Percentiles rank a stretch among this genome's conserved stretches.
Evolutionary conservation across 2,797 vertebrate genomes (phyloP).

Genomic region (Urosaurus nigricauda): DNA sequence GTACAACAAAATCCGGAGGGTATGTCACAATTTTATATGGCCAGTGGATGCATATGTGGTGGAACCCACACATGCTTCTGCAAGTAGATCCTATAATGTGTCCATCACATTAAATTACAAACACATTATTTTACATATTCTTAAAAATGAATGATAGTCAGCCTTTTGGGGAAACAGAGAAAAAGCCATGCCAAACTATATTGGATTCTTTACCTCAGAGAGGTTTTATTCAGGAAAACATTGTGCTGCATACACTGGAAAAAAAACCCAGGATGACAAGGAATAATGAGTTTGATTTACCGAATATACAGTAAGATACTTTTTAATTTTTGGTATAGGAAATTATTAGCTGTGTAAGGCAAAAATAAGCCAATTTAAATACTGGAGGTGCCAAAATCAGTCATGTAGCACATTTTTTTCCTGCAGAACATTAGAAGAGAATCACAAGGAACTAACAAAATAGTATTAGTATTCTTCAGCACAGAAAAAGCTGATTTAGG

Average conservation of each 20-base stretch:
- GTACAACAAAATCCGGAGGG: neutral
- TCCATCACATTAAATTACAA: neutral
- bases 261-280: constrained; percentile 17
- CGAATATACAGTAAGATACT: constrained; percentile 43
- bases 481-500: constrained; percentile 69
- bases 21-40: neutral
- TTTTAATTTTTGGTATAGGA: constrained; percentile 37
- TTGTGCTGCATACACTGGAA: neutral
- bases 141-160: constrained; percentile 11
- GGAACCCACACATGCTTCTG: neutral
- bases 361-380: constrained; percentile 58
- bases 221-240: constrained; percentile 43
- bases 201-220: neutral
- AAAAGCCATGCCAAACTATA: constrained; percentile 16
- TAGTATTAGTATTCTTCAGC: constrained; percentile 71
- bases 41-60: neutral
- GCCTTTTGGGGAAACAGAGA: neutral
- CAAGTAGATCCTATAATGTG: neutral
- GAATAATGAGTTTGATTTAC: constrained; percentile 35
- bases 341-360: constrained; percentile 50
- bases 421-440: constrained; percentile 65
- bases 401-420: constrained; percentile 51
- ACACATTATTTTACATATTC: neutral
- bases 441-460: constrained; percentile 62
- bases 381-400: constrained; percentile 66